Evolutionary conservation across 2,797 vertebrate genomes (phyloP).

Genomic region (Crenuchus spilurus): DNA sequence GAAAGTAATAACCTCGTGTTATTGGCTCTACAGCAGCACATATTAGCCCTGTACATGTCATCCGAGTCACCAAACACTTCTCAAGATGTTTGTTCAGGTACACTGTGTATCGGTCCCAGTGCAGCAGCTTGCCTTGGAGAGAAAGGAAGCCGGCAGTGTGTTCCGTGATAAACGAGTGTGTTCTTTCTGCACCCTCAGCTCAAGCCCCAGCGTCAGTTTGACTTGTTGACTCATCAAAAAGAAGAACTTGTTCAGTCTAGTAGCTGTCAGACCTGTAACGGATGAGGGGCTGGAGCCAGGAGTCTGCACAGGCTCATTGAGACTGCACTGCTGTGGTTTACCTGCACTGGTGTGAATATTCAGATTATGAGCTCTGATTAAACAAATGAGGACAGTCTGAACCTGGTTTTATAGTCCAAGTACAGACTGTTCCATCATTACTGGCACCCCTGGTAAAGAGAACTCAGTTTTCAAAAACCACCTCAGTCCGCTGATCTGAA

Average conservation of each 20-base stretch:
- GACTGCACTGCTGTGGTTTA: background rate
- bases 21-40: background rate
- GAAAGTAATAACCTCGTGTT: too few species aligned
- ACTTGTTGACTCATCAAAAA: constrained; percentile 57
- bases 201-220: constrained; percentile 44
- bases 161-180: constrained; percentile 46
- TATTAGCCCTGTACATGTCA: background rate
- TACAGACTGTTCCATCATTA: too few species aligned
- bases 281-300: constrained; percentile 15
- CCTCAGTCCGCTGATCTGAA: too few species aligned
- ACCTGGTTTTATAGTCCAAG: background rate
- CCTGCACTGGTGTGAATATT: constrained; percentile 9
- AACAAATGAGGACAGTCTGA: constrained; percentile 47
- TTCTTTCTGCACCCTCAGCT: constrained; percentile 36
- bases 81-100: constrained; percentile 21
- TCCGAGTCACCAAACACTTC: background rate
- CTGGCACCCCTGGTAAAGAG: too few species aligned
- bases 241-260: constrained; percentile 53
- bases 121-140: background rate
- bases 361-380: background rate
- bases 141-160: constrained; percentile 21
- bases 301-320: constrained; percentile 21
- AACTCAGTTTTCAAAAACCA: too few species aligned
- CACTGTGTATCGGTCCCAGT: constrained; percentile 7
- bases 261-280: constrained; percentile 47